These are phyloP conservation scores for Caenorhabditis becei DNA, from an alignment of 2,888 invertebrate species.

Conservation along the genomic window DNA sequence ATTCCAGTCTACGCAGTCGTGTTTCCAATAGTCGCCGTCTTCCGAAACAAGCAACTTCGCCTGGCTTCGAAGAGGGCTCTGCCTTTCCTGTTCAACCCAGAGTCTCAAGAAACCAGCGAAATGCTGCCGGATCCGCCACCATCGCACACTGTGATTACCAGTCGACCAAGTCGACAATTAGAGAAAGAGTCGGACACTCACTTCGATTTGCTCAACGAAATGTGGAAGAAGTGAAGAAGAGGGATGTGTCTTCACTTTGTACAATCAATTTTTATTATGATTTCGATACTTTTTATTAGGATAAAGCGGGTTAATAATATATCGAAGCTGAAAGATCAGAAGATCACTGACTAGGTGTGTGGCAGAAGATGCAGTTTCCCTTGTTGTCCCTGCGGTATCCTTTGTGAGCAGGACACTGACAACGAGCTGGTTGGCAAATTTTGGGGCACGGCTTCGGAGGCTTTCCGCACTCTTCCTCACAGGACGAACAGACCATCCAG, in stretches of 20 bases:
- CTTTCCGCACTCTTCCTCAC: constrained; percentile 65
- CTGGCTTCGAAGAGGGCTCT: constrained; percentile 64
- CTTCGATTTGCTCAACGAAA: constrained; percentile 69
- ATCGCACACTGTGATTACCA: constrained; percentile 35
- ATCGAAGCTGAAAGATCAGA: background rate
- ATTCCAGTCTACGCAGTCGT: constrained; percentile 70
- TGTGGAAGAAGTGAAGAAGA: constrained; percentile 67
- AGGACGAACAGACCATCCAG: constrained; percentile 70
- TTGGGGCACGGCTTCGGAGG: constrained; percentile 56
- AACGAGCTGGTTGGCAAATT: constrained; percentile 67
- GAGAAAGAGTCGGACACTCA: constrained; percentile 70
- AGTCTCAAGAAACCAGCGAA: constrained; percentile 43
- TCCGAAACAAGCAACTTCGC: constrained; percentile 63
- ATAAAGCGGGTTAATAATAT: constrained; percentile 16
- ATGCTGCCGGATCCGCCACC: constrained; percentile 40
- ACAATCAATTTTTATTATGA: background rate
- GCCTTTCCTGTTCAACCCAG: constrained; percentile 64
- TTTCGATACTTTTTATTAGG: constrained; percentile 1
- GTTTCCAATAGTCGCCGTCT: constrained; percentile 67
- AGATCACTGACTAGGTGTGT: constrained; percentile 23
- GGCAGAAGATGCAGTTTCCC: constrained; percentile 63
- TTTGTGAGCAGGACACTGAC: constrained; percentile 71
- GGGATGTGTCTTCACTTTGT: too few species aligned
- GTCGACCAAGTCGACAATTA: constrained; percentile 58
- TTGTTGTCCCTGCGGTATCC: constrained; percentile 57